Evolutionary conservation across 2,888 invertebrate species (phyloP).

Genomic region (Chrysolina americana): DNA sequence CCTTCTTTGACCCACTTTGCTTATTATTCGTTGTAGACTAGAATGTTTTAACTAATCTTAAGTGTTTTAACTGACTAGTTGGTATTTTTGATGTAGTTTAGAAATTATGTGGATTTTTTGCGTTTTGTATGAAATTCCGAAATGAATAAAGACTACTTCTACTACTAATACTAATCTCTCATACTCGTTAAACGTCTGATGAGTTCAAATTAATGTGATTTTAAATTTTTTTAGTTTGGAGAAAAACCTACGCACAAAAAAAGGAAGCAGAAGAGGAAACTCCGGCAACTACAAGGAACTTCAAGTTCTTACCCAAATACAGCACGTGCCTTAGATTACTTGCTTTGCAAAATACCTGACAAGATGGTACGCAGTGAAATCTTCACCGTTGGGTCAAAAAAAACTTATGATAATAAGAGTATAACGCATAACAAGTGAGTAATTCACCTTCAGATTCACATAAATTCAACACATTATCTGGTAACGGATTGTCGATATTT

Average conservation of each 20-base stretch:
- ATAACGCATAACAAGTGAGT: constrained; percentile 53
- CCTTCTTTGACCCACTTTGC: too few relatives aligned
- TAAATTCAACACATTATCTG: too few relatives aligned
- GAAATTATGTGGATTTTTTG: too few relatives aligned
- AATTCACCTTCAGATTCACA: too few relatives aligned
- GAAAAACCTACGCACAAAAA: constrained; percentile 85
- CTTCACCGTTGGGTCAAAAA: constrained; percentile 10
- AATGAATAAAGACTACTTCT: too few relatives aligned
- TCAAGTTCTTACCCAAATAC: constrained; percentile 85
- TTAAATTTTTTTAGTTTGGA: constrained; percentile 77
- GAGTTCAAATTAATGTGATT: not conserved
- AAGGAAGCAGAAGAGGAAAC: constrained; percentile 89
- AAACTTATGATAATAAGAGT: constrained; percentile 31
- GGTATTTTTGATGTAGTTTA: too few relatives aligned
- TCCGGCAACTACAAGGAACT: constrained; percentile 89
- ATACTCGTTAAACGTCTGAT: not conserved
- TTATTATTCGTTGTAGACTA: too few relatives aligned
- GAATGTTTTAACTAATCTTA: too few relatives aligned
- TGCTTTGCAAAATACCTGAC: not conserved
- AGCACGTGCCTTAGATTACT: constrained; percentile 85
- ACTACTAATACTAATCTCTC: too few relatives aligned
- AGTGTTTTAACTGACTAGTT: too few relatives aligned
- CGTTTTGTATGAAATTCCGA: too few relatives aligned
- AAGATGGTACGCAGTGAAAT: constrained; percentile 62
- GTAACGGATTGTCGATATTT: too few relatives aligned